Evolutionary conservation across 1,140 invertebrate species (phyloP).

Genomic region (Pseudachorutes palmiensis): DNA sequence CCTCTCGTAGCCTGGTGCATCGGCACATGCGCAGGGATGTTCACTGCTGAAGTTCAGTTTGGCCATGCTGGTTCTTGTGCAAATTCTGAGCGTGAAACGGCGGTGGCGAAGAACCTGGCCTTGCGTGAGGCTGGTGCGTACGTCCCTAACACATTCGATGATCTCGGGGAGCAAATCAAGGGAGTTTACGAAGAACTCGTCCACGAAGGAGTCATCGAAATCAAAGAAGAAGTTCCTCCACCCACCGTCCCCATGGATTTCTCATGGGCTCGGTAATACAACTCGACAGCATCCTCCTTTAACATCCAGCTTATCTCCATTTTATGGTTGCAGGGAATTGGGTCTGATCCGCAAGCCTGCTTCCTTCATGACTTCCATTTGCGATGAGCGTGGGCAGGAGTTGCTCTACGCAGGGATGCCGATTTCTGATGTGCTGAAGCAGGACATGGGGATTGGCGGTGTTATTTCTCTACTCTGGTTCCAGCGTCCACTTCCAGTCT

Average conservation of each 20-base stretch:
- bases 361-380: constrained; percentile 98
- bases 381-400: constrained; percentile 97
- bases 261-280: constrained; percentile 81
- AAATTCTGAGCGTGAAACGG: constrained; percentile 90
- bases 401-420: constrained; percentile 97
- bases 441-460: constrained; percentile 90
- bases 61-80: constrained; percentile 98
- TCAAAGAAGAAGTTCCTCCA: constrained; percentile 83
- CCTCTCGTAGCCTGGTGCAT: constrained; percentile 98
- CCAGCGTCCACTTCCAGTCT: constrained; percentile 85
- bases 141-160: constrained; percentile 91
- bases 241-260: constrained; percentile 99
- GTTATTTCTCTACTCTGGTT: constrained; percentile 97
- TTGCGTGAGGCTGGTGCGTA: constrained; percentile 71
- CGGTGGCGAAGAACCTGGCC: constrained; percentile 81
- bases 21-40: constrained; percentile 68
- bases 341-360: constrained; percentile 97
- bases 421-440: constrained; percentile 84
- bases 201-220: constrained; percentile 69
- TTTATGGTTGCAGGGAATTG: constrained; percentile 55
- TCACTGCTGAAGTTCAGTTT: constrained; percentile 96
- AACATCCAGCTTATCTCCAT: not conserved
- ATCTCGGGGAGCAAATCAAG: constrained; percentile 68
- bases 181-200: constrained; percentile 65
- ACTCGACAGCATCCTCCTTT: constrained; percentile 3